phyloP scores from a whole-genome alignment of 2,888 invertebrate genomes.

The Drosophila infuscata region DNA sequence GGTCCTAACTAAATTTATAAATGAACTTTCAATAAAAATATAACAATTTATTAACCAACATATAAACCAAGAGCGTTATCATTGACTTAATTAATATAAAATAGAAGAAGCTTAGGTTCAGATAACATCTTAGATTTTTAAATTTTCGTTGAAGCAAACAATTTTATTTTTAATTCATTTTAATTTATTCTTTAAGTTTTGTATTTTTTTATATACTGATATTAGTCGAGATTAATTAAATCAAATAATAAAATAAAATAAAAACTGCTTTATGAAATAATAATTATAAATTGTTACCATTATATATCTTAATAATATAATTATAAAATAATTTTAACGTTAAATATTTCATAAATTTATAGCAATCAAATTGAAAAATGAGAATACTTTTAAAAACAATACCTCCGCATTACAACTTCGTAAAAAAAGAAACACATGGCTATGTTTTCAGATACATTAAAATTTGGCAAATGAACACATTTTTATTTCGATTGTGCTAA shows the following conservation, averaged over 20 bases:
- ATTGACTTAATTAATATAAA: not conserved
- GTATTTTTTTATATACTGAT: not conserved
- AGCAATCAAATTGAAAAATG: not conserved
- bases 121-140: not conserved
- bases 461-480: constrained; percentile 34
- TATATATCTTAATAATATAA: not conserved
- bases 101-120: not conserved
- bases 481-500: constrained; percentile 45
- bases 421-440: constrained; percentile 36
- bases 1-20: not conserved
- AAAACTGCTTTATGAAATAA: too few species aligned
- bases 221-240: not conserved
- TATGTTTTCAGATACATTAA: constrained; percentile 22
- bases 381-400: not conserved
- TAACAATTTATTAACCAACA: too few species aligned
- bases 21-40: not conserved
- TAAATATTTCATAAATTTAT: not conserved
- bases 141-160: not conserved
- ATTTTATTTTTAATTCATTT: not conserved
- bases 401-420: not conserved
- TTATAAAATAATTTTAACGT: not conserved
- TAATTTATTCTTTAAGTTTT: not conserved
- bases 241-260: not conserved
- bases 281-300: not conserved
- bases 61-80: not conserved